Evolutionary conservation across 2,888 invertebrate species (phyloP).

Genomic region (Sinodicranocentrus sp.): DNA sequence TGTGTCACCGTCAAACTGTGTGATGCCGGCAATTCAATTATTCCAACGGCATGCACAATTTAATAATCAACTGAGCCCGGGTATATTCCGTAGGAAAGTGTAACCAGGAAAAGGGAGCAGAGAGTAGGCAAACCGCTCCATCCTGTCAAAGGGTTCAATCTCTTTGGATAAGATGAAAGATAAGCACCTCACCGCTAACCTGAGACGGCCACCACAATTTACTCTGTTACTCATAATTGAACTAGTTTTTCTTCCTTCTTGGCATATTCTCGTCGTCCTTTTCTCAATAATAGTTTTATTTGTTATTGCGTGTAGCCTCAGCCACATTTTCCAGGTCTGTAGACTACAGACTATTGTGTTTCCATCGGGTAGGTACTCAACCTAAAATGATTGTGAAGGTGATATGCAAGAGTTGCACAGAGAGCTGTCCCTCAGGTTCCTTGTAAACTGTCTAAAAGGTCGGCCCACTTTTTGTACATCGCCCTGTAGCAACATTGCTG

Average conservation of each 20-base stretch:
- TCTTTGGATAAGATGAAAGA: conserved; percentile 54
- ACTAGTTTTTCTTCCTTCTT: too few species aligned
- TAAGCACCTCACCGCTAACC: conserved; percentile 38
- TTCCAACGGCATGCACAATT: conserved; percentile 71
- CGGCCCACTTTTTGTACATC: conserved; percentile 60
- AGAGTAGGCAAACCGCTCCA: conserved; percentile 15
- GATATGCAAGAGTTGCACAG: not conserved
- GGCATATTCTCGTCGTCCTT: too few species aligned
- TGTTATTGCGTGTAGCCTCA: too few species aligned
- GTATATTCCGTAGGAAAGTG: conserved; percentile 11
- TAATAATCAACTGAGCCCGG: conserved; percentile 56
- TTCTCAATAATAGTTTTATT: too few species aligned
- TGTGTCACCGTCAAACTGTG: too few species aligned
- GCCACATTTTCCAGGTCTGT: too few species aligned
- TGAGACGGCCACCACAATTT: conserved; percentile 5
- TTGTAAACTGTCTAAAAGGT: conserved; percentile 64
- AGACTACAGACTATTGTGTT: too few species aligned
- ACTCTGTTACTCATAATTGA: not conserved
- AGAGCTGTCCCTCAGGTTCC: conserved; percentile 50
- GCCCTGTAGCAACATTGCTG: conserved; percentile 5
- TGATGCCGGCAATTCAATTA: conserved; percentile 63
- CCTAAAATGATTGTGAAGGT: not conserved
- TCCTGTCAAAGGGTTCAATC: conserved; percentile 60
- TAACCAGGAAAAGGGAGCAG: not conserved
- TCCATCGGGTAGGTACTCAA: too few species aligned